A percentile compares a stretch with the other conserved stretches of the same genome.
phyloP scores from a whole-genome alignment of 1,140 invertebrate genomes.

The Leptinotarsa defecta region DNA sequence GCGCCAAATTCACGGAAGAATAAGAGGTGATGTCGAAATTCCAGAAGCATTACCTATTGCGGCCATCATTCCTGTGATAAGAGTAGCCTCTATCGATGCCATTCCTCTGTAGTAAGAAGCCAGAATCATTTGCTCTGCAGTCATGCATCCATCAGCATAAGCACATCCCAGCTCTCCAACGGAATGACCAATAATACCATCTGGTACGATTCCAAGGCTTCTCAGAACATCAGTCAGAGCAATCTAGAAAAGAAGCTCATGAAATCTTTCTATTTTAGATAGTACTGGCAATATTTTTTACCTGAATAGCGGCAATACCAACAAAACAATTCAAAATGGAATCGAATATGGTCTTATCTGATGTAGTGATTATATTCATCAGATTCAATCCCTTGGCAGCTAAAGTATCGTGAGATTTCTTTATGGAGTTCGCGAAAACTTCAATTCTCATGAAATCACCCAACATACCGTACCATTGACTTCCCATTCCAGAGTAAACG shows the following conservation, averaged over 20 bases:
- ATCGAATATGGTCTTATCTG: slow-evolving; percentile 75
- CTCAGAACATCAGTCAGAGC: slow-evolving; percentile 79
- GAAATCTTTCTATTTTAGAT: no score
- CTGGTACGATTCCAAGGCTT: slow-evolving; percentile 72
- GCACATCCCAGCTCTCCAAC: slow-evolving; percentile 87
- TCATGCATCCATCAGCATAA: slow-evolving; percentile 86
- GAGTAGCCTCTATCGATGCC: slow-evolving; percentile 78
- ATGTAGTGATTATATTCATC: slow-evolving; percentile 75
- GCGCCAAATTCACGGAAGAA: no score
- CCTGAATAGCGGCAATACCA: slow-evolving; percentile 87
- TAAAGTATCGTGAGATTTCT: slow-evolving; percentile 72
- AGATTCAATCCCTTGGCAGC: slow-evolving; percentile 78
- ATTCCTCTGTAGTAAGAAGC: slow-evolving; percentile 84
- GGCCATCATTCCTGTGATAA: slow-evolving; percentile 83
- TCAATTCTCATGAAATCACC: slow-evolving; percentile 66
- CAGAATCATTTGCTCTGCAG: slow-evolving; percentile 81
- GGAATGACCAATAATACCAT: slow-evolving; percentile 88
- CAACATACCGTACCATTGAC: slow-evolving; percentile 73
- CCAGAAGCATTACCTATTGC: slow-evolving; percentile 63
- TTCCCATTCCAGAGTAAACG: slow-evolving; percentile 74
- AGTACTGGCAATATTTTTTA: slow-evolving; percentile 47
- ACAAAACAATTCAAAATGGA: slow-evolving; percentile 88
- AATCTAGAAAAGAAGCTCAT: slow-evolving; percentile 64
- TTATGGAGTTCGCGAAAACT: slow-evolving; percentile 68
- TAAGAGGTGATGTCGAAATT: no score